phyloP scores from a whole-genome alignment of 53 echinoderm and acorn worm genomes.

The Henricia sp. region DNA sequence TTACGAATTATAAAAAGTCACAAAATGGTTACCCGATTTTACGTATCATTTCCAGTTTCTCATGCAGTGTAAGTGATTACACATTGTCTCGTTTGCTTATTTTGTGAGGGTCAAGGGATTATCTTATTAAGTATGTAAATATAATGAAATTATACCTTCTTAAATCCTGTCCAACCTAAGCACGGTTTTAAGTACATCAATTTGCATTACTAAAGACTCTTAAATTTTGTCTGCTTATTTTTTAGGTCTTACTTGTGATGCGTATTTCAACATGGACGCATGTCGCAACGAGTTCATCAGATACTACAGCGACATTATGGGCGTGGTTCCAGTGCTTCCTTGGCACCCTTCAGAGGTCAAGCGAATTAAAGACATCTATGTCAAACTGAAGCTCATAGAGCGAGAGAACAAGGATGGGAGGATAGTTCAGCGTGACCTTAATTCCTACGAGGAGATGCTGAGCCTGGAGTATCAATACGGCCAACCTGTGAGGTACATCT shows the following conservation, averaged over 20 bases:
- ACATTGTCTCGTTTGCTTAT: too few relatives aligned
- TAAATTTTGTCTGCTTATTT: too few relatives aligned
- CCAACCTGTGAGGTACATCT: slow-evolving; percentile 3
- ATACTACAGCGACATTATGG: slow-evolving; percentile 31
- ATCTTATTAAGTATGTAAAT: too few relatives aligned
- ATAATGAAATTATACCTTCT: too few relatives aligned
- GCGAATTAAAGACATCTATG: slow-evolving; percentile 20
- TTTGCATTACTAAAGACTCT: not conserved
- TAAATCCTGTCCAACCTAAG: too few relatives aligned
- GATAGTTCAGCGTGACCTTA: not conserved
- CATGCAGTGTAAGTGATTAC: too few relatives aligned
- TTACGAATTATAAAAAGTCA: too few relatives aligned
- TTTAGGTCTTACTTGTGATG: slow-evolving; percentile 6
- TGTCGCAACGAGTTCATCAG: slow-evolving; percentile 24
- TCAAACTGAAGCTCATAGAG: not conserved
- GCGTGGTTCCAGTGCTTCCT: slow-evolving; percentile 29
- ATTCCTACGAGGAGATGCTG: not conserved
- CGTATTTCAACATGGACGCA: not conserved
- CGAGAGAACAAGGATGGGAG: not conserved
- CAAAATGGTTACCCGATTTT: too few relatives aligned
- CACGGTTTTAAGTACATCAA: not conserved
- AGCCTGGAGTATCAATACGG: not conserved
- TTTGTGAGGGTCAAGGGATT: too few relatives aligned
- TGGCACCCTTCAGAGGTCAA: slow-evolving; percentile 19
- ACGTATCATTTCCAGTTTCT: too few relatives aligned